Conservation (phyloP, 2,113 vertebrate species). For the Nothoprocta pentlandii region DNA sequence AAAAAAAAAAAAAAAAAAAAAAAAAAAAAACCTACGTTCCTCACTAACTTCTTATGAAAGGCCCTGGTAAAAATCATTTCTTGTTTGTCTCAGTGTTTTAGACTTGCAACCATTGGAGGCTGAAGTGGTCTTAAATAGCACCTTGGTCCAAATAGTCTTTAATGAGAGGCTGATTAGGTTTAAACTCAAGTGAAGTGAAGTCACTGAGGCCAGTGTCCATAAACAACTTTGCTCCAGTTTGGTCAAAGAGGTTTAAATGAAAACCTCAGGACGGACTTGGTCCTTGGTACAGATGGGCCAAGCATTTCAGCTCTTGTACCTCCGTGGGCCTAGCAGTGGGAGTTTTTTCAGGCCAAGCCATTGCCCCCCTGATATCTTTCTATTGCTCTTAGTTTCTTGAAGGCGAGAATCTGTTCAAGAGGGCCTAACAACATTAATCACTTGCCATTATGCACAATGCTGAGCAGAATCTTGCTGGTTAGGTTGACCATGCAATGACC, state of each 20-base stretch:
- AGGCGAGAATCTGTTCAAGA: neutral
- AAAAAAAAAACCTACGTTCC: neutral
- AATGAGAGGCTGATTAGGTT: neutral
- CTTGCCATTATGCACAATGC: neutral
- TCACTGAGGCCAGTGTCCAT: neutral
- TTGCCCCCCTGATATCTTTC: neutral
- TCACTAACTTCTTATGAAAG: neutral
- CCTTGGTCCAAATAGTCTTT: neutral
- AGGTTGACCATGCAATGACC: too few relatives aligned
- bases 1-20: neutral
- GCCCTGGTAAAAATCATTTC: neutral
- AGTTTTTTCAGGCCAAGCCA: neutral
- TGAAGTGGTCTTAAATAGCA: neutral
- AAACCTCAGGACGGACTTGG: neutral
- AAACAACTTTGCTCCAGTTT: neutral
- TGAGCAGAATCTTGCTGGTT: neutral
- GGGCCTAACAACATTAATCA: neutral
- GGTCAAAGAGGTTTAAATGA: neutral
- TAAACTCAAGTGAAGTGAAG: neutral
- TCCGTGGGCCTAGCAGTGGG: too few relatives aligned
- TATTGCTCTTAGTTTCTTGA: neutral
- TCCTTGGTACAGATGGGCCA: neutral
- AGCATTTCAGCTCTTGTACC: neutral
- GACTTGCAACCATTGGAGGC: neutral
- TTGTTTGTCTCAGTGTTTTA: neutral